Conservation (phyloP, 2,797 vertebrate species). For the Steatocranus sp. region DNA sequence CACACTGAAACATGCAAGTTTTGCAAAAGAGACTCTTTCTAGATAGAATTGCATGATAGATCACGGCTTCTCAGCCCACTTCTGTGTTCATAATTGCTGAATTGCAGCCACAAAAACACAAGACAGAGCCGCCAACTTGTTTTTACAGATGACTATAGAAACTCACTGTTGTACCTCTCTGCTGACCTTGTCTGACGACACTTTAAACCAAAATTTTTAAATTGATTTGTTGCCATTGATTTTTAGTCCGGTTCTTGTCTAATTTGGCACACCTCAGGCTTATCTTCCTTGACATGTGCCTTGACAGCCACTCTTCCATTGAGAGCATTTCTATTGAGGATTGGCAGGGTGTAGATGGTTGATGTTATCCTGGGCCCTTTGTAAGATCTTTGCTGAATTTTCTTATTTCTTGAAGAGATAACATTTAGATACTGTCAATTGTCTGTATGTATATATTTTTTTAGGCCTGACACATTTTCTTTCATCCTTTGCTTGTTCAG, state of each 20-base stretch:
- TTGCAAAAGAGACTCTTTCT: not conserved
- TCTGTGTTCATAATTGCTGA: not conserved
- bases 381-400: not conserved
- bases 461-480: accelerated
- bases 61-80: not conserved
- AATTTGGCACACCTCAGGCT: not conserved
- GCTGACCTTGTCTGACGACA: not conserved
- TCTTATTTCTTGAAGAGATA: not conserved
- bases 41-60: not conserved
- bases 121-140: not conserved
- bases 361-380: not conserved
- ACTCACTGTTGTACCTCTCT: not conserved
- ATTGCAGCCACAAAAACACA: not conserved
- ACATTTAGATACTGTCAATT: not conserved
- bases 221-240: not conserved
- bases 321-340: not conserved
- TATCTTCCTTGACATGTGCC: not conserved
- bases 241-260: not conserved
- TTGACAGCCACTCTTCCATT: not conserved
- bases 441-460: not conserved
- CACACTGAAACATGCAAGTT: not conserved
- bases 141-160: not conserved
- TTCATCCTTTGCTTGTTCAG: not conserved
- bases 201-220: not conserved
- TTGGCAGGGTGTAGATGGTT: not conserved